Evolutionary conservation across 2,797 vertebrate genomes (phyloP).

Genomic region (Hippoglossus hippoglossus): DNA sequence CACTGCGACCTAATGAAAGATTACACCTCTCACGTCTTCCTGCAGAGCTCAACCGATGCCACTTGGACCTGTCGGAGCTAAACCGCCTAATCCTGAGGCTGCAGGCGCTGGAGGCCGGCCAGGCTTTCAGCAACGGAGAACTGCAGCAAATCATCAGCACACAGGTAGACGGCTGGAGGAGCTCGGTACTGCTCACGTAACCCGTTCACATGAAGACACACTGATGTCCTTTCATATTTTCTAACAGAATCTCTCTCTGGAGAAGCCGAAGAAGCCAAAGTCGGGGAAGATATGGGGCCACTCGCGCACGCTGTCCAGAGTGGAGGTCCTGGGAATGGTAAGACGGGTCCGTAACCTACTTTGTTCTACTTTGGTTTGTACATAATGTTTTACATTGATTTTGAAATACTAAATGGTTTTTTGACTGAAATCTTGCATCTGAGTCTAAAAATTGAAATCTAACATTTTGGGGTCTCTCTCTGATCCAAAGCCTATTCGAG

Average conservation of each 20-base stretch:
- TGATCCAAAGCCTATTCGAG: constrained; percentile 83
- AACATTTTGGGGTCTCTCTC: constrained; percentile 31
- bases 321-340: constrained; percentile 84
- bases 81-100: constrained; percentile 88
- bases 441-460: no score
- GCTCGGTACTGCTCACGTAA: no score
- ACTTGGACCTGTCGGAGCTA: constrained; percentile 90
- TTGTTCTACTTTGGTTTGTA: background rate
- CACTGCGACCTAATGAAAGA: background rate
- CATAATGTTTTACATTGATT: background rate
- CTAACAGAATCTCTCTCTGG: constrained; percentile 83
- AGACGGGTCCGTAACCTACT: constrained; percentile 43
- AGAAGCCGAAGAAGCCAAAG: constrained; percentile 84
- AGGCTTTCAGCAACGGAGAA: constrained; percentile 84
- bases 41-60: constrained; percentile 90
- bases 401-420: no score
- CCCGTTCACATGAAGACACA: no score
- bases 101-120: constrained; percentile 86
- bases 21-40: background rate
- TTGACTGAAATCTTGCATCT: background rate
- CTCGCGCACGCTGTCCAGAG: constrained; percentile 82
- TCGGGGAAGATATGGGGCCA: constrained; percentile 83
- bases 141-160: constrained; percentile 86
- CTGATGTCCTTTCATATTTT: background rate
- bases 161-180: constrained; percentile 81